Conservation (phyloP, 92 coral and sea anemone species). For the Phenganax stokvisi region DNA sequence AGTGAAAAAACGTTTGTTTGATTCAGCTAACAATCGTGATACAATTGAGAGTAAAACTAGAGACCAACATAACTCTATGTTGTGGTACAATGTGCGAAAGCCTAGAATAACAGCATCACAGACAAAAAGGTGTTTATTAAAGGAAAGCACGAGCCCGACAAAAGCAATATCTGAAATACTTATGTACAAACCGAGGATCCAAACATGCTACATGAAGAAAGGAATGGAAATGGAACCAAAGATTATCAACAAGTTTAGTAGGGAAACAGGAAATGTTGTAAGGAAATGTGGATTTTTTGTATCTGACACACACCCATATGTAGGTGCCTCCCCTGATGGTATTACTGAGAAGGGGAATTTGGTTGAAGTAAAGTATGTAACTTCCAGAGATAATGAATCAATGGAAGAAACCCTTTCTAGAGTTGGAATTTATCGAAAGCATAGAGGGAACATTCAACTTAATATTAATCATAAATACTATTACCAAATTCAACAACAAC, state of each 20-base stretch:
- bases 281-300: conserved; percentile 20
- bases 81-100: conserved; percentile 60
- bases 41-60: conserved; percentile 50
- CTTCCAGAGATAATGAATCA: conserved; percentile 6
- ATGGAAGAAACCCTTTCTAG: conserved; percentile 1
- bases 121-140: conserved; percentile 49
- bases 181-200: conserved; percentile 36
- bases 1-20: conserved; percentile 37
- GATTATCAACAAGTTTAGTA: not conserved
- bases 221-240: conserved; percentile 52
- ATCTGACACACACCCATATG: conserved; percentile 14
- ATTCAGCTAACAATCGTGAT: conserved; percentile 44
- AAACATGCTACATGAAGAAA: conserved; percentile 49
- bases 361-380: too few species aligned
- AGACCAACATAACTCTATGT: conserved; percentile 47
- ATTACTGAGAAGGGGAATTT: conserved; percentile 13
- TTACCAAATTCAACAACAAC: conserved; percentile 32
- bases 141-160: not conserved
- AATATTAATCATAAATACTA: conserved; percentile 29
- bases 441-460: conserved; percentile 25
- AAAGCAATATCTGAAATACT: conserved; percentile 47
- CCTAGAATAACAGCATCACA: conserved; percentile 64
- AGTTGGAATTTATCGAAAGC: conserved; percentile 8
- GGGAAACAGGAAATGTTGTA: conserved; percentile 7
- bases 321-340: conserved; percentile 32